Conservation (phyloP, 2,113 vertebrate genomes). For the Nesoenas mayeri region DNA sequence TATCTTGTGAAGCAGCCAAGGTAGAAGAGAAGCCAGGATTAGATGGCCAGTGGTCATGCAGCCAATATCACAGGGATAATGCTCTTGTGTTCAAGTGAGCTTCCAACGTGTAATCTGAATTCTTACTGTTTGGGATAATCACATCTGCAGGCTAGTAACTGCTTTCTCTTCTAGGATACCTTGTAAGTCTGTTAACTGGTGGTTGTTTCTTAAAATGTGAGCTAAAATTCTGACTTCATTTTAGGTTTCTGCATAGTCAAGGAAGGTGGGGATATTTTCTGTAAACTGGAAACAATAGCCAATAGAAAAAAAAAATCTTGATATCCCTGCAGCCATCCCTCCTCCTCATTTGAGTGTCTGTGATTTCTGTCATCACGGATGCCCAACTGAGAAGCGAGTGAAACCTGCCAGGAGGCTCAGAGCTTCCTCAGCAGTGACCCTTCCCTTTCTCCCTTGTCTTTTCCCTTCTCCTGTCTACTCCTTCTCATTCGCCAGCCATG, state of each 20-base stretch:
- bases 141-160: background rate
- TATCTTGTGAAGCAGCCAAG: background rate
- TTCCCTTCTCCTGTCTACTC: background rate
- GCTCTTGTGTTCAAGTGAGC: background rate
- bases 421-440: background rate
- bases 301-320: background rate
- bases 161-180: background rate
- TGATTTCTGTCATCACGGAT: background rate
- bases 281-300: background rate
- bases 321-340: accelerated
- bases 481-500: accelerated
- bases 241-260: background rate
- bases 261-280: background rate
- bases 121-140: background rate
- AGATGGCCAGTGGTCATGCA: background rate
- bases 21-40: background rate
- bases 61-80: background rate
- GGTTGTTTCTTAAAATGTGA: background rate
- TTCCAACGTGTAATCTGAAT: background rate
- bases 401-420: background rate
- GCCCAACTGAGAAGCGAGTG: background rate
- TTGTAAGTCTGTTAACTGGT: background rate
- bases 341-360: background rate
- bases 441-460: background rate
- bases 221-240: background rate